These are phyloP conservation scores for Seriola quinqueradiata DNA, from an alignment of 2,113 vertebrate species.

Conservation along the genomic window DNA sequence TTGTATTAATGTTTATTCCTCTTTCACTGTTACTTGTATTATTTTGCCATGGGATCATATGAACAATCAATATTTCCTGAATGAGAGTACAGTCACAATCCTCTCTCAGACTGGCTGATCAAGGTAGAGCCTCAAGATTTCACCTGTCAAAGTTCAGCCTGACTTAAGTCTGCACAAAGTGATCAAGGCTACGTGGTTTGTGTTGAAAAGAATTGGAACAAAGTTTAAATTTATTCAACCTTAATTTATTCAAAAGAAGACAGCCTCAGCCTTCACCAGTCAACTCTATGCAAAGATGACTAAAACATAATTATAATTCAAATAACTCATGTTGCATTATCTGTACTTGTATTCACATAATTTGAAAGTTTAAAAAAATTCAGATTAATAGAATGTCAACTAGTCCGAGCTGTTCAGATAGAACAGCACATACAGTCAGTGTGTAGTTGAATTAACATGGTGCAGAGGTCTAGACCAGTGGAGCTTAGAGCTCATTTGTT, in stretches of 20 bases:
- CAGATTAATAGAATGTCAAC: background rate
- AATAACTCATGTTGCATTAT: background rate
- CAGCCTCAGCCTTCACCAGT: background rate
- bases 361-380: background rate
- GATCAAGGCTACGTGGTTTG: background rate
- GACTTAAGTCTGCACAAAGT: background rate
- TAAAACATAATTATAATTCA: background rate
- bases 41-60: background rate
- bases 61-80: slow-evolving; percentile 8
- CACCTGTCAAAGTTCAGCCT: background rate
- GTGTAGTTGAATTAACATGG: background rate
- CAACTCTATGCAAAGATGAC: background rate
- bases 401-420: background rate
- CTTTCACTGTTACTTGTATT: background rate
- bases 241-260: background rate
- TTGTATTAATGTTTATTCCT: background rate
- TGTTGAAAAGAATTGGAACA: background rate
- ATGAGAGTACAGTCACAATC: background rate
- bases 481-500: slow-evolving; percentile 25
- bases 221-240: background rate
- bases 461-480: background rate
- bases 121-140: background rate
- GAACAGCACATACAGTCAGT: background rate
- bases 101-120: background rate
- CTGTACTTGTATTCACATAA: background rate